Percentiles rank a stretch among this genome's conserved stretches.
Conservation (phyloP, 2,888 invertebrate species). For the Mythimna loreyi region DNA sequence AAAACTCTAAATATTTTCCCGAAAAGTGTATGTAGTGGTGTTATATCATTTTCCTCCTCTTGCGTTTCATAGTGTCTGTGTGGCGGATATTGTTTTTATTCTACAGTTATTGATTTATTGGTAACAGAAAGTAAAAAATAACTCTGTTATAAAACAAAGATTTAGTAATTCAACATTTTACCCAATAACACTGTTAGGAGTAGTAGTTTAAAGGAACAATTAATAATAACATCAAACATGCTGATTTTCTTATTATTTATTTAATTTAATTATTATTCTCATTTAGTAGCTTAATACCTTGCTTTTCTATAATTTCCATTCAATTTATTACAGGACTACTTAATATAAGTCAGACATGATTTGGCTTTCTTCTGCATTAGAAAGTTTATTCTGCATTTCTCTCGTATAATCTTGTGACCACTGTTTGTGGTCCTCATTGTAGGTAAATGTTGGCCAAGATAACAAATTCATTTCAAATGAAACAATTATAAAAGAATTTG, state of each 20-base stretch:
- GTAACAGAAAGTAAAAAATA: conserved; percentile 42
- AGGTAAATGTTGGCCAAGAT: neutral
- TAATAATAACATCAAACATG: conserved; percentile 7
- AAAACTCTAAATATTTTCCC: conserved; percentile 56
- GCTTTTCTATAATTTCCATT: conserved; percentile 13
- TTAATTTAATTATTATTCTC: conserved; percentile 12
- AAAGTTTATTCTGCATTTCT: conserved; percentile 12
- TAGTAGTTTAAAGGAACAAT: conserved; percentile 3
- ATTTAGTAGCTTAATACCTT: conserved; percentile 7
- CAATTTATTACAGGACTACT: neutral
- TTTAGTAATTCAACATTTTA: neutral
- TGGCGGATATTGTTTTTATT: conserved; percentile 65
- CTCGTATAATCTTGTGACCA: neutral
- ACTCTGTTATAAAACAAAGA: conserved; percentile 25
- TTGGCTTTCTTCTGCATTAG: neutral
- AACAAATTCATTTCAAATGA: too few relatives aligned
- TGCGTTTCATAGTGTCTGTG: conserved; percentile 36
- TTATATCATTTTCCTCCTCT: conserved; percentile 42
- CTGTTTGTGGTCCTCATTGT: neutral
- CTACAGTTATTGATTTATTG: conserved; percentile 69
- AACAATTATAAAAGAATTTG: neutral
- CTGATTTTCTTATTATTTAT: neutral
- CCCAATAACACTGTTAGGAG: neutral
- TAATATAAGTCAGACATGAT: conserved; percentile 1
- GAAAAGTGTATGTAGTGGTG: conserved; percentile 61